Conservation (phyloP, 1,140 invertebrate genomes). For the Latrodectus geometricus region DNA sequence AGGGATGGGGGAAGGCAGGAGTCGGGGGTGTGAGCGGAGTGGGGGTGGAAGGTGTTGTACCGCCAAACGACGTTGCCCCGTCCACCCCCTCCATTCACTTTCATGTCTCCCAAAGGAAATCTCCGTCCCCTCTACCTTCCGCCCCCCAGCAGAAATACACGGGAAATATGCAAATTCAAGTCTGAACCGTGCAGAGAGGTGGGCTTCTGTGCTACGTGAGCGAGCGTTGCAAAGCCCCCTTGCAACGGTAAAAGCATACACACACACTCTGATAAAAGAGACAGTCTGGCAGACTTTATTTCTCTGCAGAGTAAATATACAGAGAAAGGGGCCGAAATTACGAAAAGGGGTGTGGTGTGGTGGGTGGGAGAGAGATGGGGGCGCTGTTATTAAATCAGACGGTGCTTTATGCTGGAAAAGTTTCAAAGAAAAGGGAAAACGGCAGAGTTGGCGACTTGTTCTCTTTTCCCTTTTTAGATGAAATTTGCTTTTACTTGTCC, state of each 20-base stretch:
- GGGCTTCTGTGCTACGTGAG: slow-evolving; percentile 35
- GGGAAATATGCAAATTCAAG: slow-evolving; percentile 59
- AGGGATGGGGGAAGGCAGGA: slow-evolving; percentile 16
- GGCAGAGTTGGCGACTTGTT: neutral
- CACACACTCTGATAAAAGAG: slow-evolving; percentile 49
- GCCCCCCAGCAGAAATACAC: slow-evolving; percentile 48
- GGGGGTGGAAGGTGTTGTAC: slow-evolving; percentile 46
- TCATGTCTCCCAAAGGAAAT: slow-evolving; percentile 60
- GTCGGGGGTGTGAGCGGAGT: neutral
- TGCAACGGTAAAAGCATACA: neutral
- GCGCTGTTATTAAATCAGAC: slow-evolving; percentile 53
- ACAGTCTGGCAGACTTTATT: slow-evolving; percentile 46
- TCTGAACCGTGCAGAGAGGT: slow-evolving; percentile 23
- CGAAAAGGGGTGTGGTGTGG: slow-evolving; percentile 29
- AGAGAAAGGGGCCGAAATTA: slow-evolving; percentile 55
- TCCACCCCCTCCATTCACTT: slow-evolving; percentile 20
- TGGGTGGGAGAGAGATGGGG: neutral
- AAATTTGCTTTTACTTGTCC: no score
- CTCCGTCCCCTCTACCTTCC: slow-evolving; percentile 22
- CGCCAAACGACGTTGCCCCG: slow-evolving; percentile 23
- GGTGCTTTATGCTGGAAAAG: slow-evolving; percentile 2
- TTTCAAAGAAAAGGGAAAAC: slow-evolving; percentile 13
- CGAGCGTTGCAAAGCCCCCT: slow-evolving; percentile 10
- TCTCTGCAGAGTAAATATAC: slow-evolving; percentile 56
- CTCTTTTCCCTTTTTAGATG: neutral